Evolutionary conservation across 2,888 invertebrate species (phyloP).

Genomic region (Fabriciana adippe): DNA sequence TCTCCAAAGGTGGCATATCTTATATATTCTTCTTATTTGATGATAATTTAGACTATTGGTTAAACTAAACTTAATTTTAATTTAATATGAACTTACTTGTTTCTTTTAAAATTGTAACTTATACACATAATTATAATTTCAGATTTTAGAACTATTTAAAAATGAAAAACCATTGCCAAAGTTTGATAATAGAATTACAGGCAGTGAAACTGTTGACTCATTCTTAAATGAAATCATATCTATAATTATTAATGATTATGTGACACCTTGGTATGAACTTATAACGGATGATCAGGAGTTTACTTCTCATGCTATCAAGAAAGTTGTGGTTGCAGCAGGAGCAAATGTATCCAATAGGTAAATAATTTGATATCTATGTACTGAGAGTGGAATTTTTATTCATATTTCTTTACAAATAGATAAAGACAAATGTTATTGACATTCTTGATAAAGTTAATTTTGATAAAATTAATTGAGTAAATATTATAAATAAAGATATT

Average conservation of each 20-base stretch:
- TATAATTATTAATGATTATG: conserved; percentile 91
- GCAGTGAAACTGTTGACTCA: conserved; percentile 92
- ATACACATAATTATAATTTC: conserved; percentile 36
- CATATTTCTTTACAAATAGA: conserved; percentile 11
- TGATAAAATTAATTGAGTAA: conserved; percentile 8
- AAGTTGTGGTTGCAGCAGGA: conserved; percentile 85
- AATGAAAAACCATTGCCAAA: conserved; percentile 55
- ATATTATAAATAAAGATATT: background rate
- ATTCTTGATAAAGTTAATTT: conserved; percentile 24
- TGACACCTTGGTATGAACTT: conserved; percentile 87
- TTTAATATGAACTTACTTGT: background rate
- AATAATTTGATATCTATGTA: conserved; percentile 3
- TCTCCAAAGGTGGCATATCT: conserved; percentile 58
- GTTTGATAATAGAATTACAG: conserved; percentile 86
- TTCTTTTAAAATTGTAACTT: background rate
- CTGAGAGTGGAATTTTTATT: conserved; percentile 3
- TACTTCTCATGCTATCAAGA: conserved; percentile 84
- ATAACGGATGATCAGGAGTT: conserved; percentile 89
- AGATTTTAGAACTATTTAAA: conserved; percentile 70
- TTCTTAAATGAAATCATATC: conserved; percentile 92
- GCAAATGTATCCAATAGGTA: conserved; percentile 87
- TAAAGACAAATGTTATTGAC: conserved; percentile 24
- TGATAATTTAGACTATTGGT: background rate
- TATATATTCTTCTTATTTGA: background rate
- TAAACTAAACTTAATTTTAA: background rate